A percentile compares a stretch with the other conserved stretches of the same genome.
These are phyloP conservation scores for Garrulus glandarius DNA, from an alignment of 2,797 vertebrate species.

Conservation along the genomic window DNA sequence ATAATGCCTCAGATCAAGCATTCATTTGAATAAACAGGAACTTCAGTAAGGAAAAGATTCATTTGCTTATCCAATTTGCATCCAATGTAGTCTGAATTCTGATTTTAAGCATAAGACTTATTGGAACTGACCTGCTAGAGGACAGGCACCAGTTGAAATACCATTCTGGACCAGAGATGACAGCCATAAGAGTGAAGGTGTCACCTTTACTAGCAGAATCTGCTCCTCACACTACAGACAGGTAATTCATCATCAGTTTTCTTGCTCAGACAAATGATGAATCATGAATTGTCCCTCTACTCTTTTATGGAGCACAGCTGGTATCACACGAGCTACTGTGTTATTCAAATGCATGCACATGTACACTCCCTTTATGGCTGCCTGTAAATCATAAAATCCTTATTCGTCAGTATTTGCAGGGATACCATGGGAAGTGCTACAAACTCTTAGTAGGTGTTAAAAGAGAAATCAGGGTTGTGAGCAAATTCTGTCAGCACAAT, in stretches of 20 bases:
- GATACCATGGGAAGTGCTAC: background rate
- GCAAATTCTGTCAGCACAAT: background rate
- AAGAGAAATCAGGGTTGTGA: background rate
- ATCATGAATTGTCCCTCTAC: background rate
- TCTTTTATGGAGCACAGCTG: background rate
- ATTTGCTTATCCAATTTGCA: background rate
- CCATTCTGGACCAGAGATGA: background rate
- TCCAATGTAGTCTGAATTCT: background rate
- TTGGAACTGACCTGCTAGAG: background rate
- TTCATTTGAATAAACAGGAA: background rate
- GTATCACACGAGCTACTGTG: background rate
- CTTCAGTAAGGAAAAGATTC: background rate
- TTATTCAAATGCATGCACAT: background rate
- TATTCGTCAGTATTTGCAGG: background rate
- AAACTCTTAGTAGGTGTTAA: background rate
- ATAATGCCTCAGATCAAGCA: background rate
- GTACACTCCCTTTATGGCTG: background rate
- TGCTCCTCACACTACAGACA: background rate
- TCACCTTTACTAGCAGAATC: background rate
- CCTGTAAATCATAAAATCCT: background rate
- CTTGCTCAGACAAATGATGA: background rate
- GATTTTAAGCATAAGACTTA: background rate
- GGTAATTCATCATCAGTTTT: background rate
- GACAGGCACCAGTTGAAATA: background rate
- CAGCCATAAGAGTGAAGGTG: background rate